These are phyloP conservation scores for Daubentonia madagascariensis DNA, from an alignment of 2,113 vertebrate genomes.

Conservation along the genomic window DNA sequence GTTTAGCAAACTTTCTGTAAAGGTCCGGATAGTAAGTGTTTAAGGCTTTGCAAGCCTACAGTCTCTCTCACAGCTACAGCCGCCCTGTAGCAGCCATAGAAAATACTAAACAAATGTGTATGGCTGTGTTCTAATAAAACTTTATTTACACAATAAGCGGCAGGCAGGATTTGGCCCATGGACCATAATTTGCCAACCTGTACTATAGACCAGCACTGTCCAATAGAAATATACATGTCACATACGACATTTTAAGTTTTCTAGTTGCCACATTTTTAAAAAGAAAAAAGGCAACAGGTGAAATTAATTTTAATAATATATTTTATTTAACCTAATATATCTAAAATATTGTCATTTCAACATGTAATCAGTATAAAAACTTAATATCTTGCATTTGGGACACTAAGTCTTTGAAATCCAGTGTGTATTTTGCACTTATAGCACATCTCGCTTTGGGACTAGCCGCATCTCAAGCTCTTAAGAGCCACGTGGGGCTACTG, in stretches of 20 bases:
- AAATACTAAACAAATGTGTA: neutral
- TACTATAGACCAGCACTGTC: neutral
- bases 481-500: neutral
- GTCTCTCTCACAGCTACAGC: neutral
- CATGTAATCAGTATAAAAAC: neutral
- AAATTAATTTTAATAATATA: neutral
- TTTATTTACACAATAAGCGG: neutral
- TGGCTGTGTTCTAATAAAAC: neutral
- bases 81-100: neutral
- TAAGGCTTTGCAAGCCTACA: neutral
- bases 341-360: neutral
- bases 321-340: neutral
- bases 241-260: neutral
- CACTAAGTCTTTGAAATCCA: neutral
- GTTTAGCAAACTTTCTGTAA: neutral
- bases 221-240: neutral
- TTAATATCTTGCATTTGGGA: neutral
- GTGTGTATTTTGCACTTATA: neutral
- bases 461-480: neutral
- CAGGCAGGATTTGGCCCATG: neutral
- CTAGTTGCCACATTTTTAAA: neutral
- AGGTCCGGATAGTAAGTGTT: neutral
- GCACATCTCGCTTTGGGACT: neutral
- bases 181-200: neutral
- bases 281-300: neutral